Evolutionary conservation across 2,797 vertebrate genomes (phyloP), one percentile per base, ranked within the genome.

Genomic region (Chiroxiphia lanceolata): DNA sequence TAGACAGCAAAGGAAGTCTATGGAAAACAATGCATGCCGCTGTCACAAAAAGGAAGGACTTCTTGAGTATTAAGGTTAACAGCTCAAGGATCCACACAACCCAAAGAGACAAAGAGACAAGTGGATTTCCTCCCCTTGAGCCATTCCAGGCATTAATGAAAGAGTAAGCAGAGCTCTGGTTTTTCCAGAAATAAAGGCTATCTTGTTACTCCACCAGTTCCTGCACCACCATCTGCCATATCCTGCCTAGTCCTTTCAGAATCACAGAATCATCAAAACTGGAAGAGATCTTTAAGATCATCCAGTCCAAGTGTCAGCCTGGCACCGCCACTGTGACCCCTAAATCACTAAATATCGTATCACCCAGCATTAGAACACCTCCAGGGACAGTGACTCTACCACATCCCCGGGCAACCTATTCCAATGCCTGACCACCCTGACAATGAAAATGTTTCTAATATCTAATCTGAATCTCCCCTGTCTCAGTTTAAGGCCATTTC

Each of bases 1-100:
- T 29, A 91, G 36, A 20, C 51, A 89, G 78, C 48, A 87, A 72
- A 85, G 60, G 51, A 89, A 84, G 48, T 21, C 63, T 63, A 18
- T 33, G 21, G 56, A 77, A 83, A 57, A 72, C 20, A 79, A 59
- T 15, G n/a, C n/a, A 53, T 40, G 60, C 71, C 25, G n/a, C 45
- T 77, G 68, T 60, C 60, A 74, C 31, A 51, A 51, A 77, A 90
- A 38, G 20, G 70, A 84, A 91, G 34, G 57, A 61, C 34, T 87
- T 50, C 9, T 42, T 57, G 20, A 75, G 26, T 21, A 40, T 45
- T 69, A 89, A 47, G 54, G 75, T 67, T 40, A 70, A 56, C 26
- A 76, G 56, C 48, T 87, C 51, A 89, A 83, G 87, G 44, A 87
- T 51, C 38, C 27, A 82, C 12, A 79, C 1, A 54, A 40, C 31